These are phyloP conservation scores for Terrapene triunguis DNA, from an alignment of 2,113 vertebrate species.

Conservation along the genomic window DNA sequence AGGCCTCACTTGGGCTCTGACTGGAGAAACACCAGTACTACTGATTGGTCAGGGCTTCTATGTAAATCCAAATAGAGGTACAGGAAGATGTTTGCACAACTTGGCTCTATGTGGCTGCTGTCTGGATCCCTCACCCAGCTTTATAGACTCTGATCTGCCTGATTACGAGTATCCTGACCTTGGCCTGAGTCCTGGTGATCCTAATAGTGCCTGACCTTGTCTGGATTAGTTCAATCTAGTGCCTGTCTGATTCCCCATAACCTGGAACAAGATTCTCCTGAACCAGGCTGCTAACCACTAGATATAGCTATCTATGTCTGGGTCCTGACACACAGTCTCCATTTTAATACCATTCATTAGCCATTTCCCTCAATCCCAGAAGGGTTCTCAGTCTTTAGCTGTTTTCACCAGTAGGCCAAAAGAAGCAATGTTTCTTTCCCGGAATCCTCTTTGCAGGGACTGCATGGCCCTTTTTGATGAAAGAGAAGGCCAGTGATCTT, in stretches of 20 bases:
- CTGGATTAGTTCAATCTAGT: not conserved
- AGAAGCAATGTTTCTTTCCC: constrained; percentile 51
- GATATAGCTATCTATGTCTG: not conserved
- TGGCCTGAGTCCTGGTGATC: not conserved
- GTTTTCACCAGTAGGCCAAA: constrained; percentile 61
- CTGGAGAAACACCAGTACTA: not conserved
- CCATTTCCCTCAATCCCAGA: not conserved
- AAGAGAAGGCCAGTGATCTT: constrained; percentile 58
- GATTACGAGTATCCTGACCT: not conserved
- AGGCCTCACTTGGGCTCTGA: not conserved
- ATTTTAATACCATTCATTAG: constrained; percentile 51
- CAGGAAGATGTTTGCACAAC: not conserved
- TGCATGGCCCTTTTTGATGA: constrained; percentile 25
- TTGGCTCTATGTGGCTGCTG: not conserved
- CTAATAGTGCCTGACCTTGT: not conserved
- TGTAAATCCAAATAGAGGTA: not conserved
- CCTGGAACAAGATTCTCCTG: not conserved
- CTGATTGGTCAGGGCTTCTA: not conserved
- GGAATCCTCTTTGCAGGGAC: constrained; percentile 56
- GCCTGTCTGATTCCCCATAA: not conserved
- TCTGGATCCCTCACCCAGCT: not conserved
- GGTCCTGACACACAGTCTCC: not conserved
- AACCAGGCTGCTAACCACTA: not conserved
- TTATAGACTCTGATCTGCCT: not conserved
- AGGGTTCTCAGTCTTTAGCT: constrained; percentile 19